phyloP scores from a whole-genome alignment of 2,888 invertebrate species.

The Salpingus planirostris region DNA sequence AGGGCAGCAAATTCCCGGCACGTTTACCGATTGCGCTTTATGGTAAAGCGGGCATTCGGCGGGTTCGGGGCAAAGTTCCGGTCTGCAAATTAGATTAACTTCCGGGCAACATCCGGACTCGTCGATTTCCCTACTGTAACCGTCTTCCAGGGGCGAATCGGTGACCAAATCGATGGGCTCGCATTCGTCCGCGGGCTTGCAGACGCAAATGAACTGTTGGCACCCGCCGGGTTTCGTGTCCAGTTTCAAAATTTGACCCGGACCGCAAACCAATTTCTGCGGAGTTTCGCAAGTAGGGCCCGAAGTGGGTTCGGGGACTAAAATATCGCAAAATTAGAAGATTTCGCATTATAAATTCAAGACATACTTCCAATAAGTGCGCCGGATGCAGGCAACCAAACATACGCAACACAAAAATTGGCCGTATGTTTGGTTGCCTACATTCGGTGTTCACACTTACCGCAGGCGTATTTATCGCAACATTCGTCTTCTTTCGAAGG shows the following conservation, averaged over 20 bases:
- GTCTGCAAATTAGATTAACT: slow-evolving; percentile 50
- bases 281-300: slow-evolving; percentile 53
- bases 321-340: not conserved
- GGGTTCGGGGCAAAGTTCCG: slow-evolving; percentile 53
- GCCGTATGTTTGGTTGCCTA: too few relatives aligned
- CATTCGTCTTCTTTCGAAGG: slow-evolving; percentile 52
- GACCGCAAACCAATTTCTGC: slow-evolving; percentile 59
- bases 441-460: too few relatives aligned
- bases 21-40: slow-evolving; percentile 34
- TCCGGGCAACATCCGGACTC: slow-evolving; percentile 65
- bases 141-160: slow-evolving; percentile 47
- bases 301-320: slow-evolving; percentile 27
- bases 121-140: slow-evolving; percentile 38
- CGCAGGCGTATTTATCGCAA: slow-evolving; percentile 62
- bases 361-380: too few relatives aligned
- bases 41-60: slow-evolving; percentile 53
- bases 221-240: slow-evolving; percentile 58
- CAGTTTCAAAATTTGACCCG: slow-evolving; percentile 61
- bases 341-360: too few relatives aligned
- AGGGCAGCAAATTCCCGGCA: slow-evolving; percentile 53
- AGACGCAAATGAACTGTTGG: slow-evolving; percentile 68
- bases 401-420: too few relatives aligned
- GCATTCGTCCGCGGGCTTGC: slow-evolving; percentile 64
- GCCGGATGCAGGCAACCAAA: too few relatives aligned
- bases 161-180: slow-evolving; percentile 42